These are phyloP conservation scores for Rutpela maculata DNA, from an alignment of 2,888 invertebrate species.

Conservation along the genomic window DNA sequence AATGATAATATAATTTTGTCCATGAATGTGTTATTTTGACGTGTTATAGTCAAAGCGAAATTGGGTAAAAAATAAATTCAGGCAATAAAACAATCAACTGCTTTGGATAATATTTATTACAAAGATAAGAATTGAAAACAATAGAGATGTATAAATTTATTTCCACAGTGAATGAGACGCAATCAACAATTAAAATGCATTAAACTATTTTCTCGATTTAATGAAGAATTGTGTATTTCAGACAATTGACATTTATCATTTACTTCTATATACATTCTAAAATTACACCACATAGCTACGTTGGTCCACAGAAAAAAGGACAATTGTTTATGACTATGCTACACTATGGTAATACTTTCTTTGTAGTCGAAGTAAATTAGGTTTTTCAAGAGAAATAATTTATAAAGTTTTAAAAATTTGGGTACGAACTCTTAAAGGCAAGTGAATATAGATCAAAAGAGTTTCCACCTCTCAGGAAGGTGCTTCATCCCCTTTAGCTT, in stretches of 20 bases:
- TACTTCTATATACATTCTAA: constrained; percentile 12
- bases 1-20: too few species aligned
- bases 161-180: background rate
- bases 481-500: too few species aligned
- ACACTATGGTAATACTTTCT: constrained; percentile 1
- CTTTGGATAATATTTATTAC: constrained; percentile 17
- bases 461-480: too few species aligned
- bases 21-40: too few species aligned
- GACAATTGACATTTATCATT: constrained; percentile 31
- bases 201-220: background rate
- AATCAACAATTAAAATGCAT: background rate
- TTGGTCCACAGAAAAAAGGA: constrained; percentile 57
- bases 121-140: constrained; percentile 31
- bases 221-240: background rate
- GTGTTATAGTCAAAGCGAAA: too few species aligned
- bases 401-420: too few species aligned
- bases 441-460: too few species aligned
- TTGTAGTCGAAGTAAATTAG: too few species aligned
- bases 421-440: too few species aligned
- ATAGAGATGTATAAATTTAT: constrained; percentile 3
- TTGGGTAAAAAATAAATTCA: background rate
- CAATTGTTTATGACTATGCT: constrained; percentile 42
- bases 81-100: background rate
- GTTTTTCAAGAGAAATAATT: too few species aligned
- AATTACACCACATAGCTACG: constrained; percentile 29